Base-by-base conservation (phyloP, 2,888 invertebrate genomes). In the Rhopalosiphum nymphaeae region DNA sequence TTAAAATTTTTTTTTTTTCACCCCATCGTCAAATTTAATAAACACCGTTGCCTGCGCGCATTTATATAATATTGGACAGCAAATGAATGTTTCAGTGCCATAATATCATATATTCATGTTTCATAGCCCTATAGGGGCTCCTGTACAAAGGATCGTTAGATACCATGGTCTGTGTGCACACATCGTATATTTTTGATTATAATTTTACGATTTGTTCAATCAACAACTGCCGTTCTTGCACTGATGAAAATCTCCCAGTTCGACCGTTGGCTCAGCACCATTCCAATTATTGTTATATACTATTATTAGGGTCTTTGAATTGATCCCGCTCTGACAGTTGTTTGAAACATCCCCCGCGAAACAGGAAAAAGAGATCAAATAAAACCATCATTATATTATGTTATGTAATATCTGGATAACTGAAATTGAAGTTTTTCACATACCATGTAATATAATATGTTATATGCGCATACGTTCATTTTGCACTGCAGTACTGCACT, bases 371-470 rank as follows among this genome's bases (percentile, higher is more conserved):
- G 78, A 78, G 36, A 78, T 78, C 21, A 78, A 36, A 78, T 78
- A 78, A 78, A 36, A 78, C 36, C 36, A 21, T 36, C 36, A 25
- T 78, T 36, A 78, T 36, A 36, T 78, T 78, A 78, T 78, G 44
- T 46, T 46, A 36, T 78, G 21, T 36, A 36, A 16, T n/a, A 16
- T 78, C 9, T 7, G 36, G 36, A 78, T 78, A 78, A 78, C 78
- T 78, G 36, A 78, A 67, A 78, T 78, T 78, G 78, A 78, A 78
- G 78, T 78, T 78, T 78, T 78, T 36, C 78, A 36, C 78, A 21
- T 0, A 7, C 36, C 78, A 36, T 78, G 21, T 78, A 21, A 36
- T 36, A 36, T 36, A 78, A 36, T 36, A 78, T 78, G 36, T 78
- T 78, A 36, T 36, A 78, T 78, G 21, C n/a, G 36, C 78, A 78